phyloP scores from a whole-genome alignment of 2,113 vertebrate species.

The Mesoclemmys tuberculata region DNA sequence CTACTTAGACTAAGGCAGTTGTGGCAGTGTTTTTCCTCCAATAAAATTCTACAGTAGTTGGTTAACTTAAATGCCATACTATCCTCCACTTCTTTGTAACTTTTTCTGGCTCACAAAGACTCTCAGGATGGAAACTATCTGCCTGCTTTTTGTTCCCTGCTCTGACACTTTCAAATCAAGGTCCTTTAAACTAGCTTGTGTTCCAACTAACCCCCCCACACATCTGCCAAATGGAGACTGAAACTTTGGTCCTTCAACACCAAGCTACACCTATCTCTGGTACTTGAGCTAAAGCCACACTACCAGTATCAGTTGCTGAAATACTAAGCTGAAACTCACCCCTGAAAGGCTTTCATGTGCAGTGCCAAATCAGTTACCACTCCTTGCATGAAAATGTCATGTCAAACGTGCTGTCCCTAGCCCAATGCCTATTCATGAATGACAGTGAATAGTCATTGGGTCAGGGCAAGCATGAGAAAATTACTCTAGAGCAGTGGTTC shows the following conservation, averaged over 20 bases:
- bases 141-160: too few relatives aligned
- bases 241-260: neutral
- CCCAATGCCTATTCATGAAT: too few relatives aligned
- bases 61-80: neutral
- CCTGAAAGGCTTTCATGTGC: fast-evolving
- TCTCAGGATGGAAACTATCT: neutral
- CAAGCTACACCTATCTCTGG: fast-evolving
- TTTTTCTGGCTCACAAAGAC: neutral
- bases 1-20: too few relatives aligned
- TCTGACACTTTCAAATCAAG: neutral
- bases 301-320: too few relatives aligned
- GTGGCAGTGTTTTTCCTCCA: too few relatives aligned
- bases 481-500: neutral
- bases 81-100: neutral
- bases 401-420: neutral
- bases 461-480: neutral
- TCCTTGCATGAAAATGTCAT: too few relatives aligned
- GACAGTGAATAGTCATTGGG: neutral
- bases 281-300: neutral
- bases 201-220: neutral
- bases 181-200: fast-evolving
- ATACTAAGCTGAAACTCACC: neutral
- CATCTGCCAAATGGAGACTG: too few relatives aligned
- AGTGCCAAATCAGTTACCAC: neutral
- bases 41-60: neutral